Evolutionary conservation across 2,797 vertebrate genomes (phyloP).

Genomic region (Tauraco hartlaubi): DNA sequence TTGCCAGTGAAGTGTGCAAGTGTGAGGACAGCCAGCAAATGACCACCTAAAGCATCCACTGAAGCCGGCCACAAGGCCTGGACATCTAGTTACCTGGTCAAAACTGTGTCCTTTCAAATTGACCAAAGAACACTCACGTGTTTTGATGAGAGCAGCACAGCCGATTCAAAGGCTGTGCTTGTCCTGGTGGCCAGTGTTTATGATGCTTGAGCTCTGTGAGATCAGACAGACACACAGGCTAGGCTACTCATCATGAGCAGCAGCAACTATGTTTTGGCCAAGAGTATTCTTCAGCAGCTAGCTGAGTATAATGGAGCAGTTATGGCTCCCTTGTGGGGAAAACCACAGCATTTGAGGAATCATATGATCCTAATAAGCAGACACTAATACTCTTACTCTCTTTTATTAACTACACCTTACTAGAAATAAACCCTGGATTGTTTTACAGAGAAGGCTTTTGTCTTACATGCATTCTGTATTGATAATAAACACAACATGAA

Average conservation of each 20-base stretch:
- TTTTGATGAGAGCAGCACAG: background rate
- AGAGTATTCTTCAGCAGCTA: background rate
- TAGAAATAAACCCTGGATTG: background rate
- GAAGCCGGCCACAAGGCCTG: rapidly evolving
- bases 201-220: background rate
- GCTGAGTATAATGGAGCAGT: background rate
- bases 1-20: no score
- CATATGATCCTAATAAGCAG: background rate
- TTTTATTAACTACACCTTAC: background rate
- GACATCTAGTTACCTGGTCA: rapidly evolving
- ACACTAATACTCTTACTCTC: background rate
- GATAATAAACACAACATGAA: background rate
- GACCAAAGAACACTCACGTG: background rate
- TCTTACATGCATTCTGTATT: background rate
- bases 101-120: background rate
- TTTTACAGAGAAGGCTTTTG: background rate
- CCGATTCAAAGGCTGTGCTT: background rate
- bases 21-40: background rate
- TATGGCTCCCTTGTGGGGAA: background rate
- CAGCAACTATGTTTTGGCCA: background rate
- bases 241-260: rapidly evolving
- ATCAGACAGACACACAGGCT: background rate
- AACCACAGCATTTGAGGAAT: background rate
- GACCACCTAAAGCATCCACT: background rate
- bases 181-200: rapidly evolving